Base-by-base conservation (phyloP, 2,797 vertebrate genomes). In the Mionectes olivaceus region DNA sequence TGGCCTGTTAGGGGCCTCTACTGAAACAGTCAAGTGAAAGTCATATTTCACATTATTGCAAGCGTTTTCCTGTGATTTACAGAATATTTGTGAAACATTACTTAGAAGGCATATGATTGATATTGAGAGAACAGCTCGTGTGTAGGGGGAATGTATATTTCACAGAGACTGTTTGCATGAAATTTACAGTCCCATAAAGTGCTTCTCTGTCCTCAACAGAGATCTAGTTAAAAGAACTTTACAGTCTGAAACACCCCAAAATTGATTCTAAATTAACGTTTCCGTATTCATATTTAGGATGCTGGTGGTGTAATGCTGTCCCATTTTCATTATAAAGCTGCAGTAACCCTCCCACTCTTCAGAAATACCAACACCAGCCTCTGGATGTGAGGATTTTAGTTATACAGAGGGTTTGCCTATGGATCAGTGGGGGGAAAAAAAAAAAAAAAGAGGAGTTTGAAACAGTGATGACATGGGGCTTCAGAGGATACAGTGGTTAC, bases 51-150 rank as follows among this genome's bases (percentile, higher is more conserved):
- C 98, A 98, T 97, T 97, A 97, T 81, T 95, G 96, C 35, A 7
- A 97, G 94, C 96, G 94, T 96, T 96, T 97, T 97, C 95, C 95
- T 86, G 95, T 98, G 98, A 98, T 98, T 98, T 98, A 98, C 97
- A 97, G 97, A 98, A 98, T 97, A 98, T 98, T 98, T 98, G 97
- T 98, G 97, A 97, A 97, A 97, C 97, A 94, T 98, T 97, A 97
- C 96, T 94, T 90, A 95, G 90, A 91, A 96, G 69, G 85, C 92
- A 92, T 92, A 83, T 97, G 97, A 97, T 96, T 97, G 97, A 98
- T 97, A 97, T 22, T 83, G 93, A 95, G 93, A 93, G 97, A 97
- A 97, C 91, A 96, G 97, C 96, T 95, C 93, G 70, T 93, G 91
- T 96, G 95, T 76, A 73, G 50, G 91, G 79, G 91, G 83, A 95